Conservation (phyloP, 2,797 vertebrate species). For the Buceros bicornis region DNA sequence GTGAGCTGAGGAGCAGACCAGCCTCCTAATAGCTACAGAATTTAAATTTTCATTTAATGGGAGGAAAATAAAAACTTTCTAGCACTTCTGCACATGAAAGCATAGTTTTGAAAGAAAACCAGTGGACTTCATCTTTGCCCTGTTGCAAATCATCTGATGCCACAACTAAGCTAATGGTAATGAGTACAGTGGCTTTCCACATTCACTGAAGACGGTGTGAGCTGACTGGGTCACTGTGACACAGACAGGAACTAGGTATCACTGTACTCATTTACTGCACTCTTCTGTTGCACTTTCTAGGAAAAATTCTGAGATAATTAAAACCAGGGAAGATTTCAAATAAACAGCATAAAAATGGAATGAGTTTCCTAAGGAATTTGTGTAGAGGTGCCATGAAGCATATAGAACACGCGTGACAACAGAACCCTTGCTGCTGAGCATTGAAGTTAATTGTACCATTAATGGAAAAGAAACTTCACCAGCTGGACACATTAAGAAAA, state of each 20-base stretch:
- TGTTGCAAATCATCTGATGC: not conserved
- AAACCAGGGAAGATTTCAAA: not conserved
- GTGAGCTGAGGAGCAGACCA: not conserved
- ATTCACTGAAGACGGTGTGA: not conserved
- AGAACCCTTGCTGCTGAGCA: not conserved
- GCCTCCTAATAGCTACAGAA: not conserved
- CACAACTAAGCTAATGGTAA: not conserved
- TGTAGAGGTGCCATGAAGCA: not conserved
- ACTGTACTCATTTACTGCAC: not conserved
- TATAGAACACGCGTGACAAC: not conserved
- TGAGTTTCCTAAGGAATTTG: not conserved
- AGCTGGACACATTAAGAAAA: not conserved
- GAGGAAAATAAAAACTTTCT: not conserved
- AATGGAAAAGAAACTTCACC: not conserved
- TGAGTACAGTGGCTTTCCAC: not conserved
- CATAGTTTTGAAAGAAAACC: not conserved
- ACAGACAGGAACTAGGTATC: not conserved
- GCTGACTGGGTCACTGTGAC: slow-evolving; percentile 11
- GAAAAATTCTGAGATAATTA: not conserved
- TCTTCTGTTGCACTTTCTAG: not conserved
- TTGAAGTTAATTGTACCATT: not conserved
- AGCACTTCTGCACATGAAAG: not conserved
- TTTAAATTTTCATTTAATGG: not conserved
- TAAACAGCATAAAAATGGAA: not conserved
- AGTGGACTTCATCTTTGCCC: accelerated